Evolutionary conservation across 2,888 invertebrate species (phyloP), one percentile per base, ranked within the genome.

Genomic region (Ectemnius continuus): DNA sequence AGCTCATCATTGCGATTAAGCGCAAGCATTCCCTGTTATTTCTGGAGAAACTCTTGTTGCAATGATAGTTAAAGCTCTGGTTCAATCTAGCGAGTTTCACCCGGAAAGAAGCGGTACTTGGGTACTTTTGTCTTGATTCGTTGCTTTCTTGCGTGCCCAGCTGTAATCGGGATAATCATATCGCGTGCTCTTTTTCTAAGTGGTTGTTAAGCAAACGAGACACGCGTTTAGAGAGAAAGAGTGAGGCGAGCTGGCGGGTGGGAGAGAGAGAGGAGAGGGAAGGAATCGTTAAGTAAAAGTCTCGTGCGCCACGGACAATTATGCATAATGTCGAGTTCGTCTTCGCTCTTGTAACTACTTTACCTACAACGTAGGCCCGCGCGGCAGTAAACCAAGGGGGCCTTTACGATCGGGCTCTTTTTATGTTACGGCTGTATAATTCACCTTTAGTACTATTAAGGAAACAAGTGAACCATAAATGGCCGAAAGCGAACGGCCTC

Each of bases 161-260:
- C 48, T n/a, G 28, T 13, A 60, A 67, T 64, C 28, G 47, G 28
- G 61, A 60, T 16, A 26, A 23, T 59, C 63, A 6, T 45, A 48
- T 52, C n/a, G 45, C 20, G 14, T 52, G 52, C 16, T 52, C 52
- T 18, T 64, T 64, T 52, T 61, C 13, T 23, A 13, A 65, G 11
- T 47, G 26, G 18, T 23, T 8, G 59, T 73, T 65, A 70, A 47
- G 4, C 61, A 45, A 70, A 61, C 69, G 58, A 64, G 48, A 14
- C 69, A 58, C 57, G 65, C 62, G 20, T 66, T 73, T 69, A 26
- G 45, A 4, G 8, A 4, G 11, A 11, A 6, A 11, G 36, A n/a
- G n/a, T n/a, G n/a, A n/a, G n/a, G n/a, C n/a, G n/a, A n/a, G n/a
- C n/a, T n/a, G n/a, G n/a, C n/a, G n/a, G n/a, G n/a, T n/a, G 4